Conservation (phyloP, 2,797 vertebrate species). For the Lagorchestes hirsutus region DNA sequence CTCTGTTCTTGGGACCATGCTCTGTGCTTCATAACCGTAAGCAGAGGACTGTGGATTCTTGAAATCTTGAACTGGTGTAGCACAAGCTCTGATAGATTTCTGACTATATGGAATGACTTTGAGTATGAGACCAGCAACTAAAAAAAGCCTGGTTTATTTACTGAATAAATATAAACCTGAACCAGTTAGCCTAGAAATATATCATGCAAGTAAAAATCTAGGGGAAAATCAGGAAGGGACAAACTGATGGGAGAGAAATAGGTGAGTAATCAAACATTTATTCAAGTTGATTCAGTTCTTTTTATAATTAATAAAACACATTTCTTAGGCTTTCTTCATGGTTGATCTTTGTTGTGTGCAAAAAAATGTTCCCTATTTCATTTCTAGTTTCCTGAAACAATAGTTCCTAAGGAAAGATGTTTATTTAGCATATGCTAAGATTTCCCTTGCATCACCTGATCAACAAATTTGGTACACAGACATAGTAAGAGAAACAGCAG, state of each 20-base stretch:
- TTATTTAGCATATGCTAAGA: neutral
- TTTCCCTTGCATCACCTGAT: neutral
- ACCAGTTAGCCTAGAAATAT: neutral
- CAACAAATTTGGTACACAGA: neutral
- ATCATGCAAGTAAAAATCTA: neutral
- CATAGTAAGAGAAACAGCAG: neutral
- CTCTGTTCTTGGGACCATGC: neutral
- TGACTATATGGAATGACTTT: neutral
- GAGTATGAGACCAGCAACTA: neutral
- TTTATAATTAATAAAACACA: neutral
- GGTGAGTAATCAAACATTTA: neutral
- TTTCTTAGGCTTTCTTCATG: no score
- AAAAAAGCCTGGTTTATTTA: neutral
- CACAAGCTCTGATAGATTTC: neutral
- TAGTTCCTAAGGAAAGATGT: neutral
- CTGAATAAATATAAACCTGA: conserved; percentile 9
- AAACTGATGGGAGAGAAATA: conserved; percentile 13
- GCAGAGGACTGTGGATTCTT: neutral
- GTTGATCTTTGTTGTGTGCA: no score
- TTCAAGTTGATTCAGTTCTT: neutral
- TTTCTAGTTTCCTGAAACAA: neutral
- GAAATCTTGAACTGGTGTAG: neutral
- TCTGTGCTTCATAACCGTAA: neutral
- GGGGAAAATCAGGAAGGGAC: conserved; percentile 17
- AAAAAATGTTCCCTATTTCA: neutral